Conservation (phyloP, 2,113 vertebrate species). For the Poecile atricapillus region DNA sequence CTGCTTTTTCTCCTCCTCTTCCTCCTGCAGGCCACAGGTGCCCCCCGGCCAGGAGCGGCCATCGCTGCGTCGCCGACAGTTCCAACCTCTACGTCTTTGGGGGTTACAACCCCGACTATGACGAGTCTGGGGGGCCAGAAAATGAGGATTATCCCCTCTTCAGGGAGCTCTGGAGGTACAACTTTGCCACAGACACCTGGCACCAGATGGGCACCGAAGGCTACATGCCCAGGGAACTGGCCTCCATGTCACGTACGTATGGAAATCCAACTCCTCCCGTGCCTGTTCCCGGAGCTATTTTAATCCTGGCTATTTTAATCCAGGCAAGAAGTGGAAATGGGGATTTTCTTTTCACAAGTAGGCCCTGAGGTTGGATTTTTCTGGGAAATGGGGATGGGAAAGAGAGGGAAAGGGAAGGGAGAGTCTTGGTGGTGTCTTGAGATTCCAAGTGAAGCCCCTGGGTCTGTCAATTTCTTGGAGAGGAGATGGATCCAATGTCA, state of each 20-base stretch:
- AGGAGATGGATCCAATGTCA: no score
- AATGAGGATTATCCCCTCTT: conserved; percentile 97
- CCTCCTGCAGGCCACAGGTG: conserved; percentile 78
- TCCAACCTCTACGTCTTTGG: conserved; percentile 95
- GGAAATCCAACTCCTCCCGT: rapidly evolving
- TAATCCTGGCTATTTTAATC: neutral
- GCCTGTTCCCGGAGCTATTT: neutral
- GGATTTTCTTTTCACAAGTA: neutral
- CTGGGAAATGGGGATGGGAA: no score
- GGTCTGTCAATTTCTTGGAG: no score
- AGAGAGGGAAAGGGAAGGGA: no score
- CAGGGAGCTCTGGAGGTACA: conserved; percentile 95
- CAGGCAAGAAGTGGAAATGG: neutral
- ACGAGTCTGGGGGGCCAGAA: conserved; percentile 91
- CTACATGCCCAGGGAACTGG: conserved; percentile 94
- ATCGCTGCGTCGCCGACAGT: conserved; percentile 94
- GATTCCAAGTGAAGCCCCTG: no score
- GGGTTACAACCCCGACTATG: conserved; percentile 95
- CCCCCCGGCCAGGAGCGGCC: conserved; percentile 91
- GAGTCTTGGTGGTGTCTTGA: no score
- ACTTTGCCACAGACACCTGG: conserved; percentile 95
- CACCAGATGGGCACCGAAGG: conserved; percentile 95
- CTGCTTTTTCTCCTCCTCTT: neutral
- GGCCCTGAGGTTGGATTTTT: neutral
- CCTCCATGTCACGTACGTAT: conserved; percentile 96